phyloP scores from a whole-genome alignment of 2,797 vertebrate species.

The Spinibarbus caldwelli region DNA sequence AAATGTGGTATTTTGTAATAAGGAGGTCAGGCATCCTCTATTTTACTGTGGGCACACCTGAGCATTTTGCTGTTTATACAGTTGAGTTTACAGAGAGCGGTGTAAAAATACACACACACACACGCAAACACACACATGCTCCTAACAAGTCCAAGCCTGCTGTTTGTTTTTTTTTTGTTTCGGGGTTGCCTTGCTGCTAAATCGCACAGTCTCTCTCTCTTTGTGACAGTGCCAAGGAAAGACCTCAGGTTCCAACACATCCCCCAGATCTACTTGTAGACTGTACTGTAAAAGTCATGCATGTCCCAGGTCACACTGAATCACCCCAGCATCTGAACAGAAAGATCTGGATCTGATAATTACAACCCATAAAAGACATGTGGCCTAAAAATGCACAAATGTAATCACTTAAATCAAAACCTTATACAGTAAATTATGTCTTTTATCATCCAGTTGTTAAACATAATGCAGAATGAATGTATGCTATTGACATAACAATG shows the following conservation, averaged over 20 bases:
- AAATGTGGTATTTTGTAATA: conserved; percentile 6
- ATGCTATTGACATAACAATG: background rate
- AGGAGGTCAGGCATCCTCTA: conserved; percentile 39
- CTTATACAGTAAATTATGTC: background rate
- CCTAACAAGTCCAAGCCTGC: conserved; percentile 71
- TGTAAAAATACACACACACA: conserved; percentile 29
- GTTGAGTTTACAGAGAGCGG: conserved; percentile 61
- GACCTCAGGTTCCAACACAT: conserved; percentile 34
- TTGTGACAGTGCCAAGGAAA: conserved; percentile 22
- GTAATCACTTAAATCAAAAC: background rate
- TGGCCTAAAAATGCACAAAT: background rate
- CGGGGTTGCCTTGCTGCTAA: conserved; percentile 54
- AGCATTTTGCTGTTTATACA: conserved; percentile 66
- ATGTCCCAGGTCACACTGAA: background rate
- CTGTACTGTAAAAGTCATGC: background rate
- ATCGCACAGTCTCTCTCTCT: conserved; percentile 39
- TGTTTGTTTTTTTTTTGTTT: conserved; percentile 42
- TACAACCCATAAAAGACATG: background rate
- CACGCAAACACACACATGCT: conserved; percentile 8
- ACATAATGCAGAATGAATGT: background rate
- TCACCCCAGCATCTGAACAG: background rate
- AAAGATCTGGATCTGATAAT: background rate
- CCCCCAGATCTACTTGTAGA: background rate
- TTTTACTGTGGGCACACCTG: conserved; percentile 59
- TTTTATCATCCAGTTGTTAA: background rate